Evolutionary conservation across 2,113 vertebrate species (phyloP).

Genomic region (Thomomys bottae): DNA sequence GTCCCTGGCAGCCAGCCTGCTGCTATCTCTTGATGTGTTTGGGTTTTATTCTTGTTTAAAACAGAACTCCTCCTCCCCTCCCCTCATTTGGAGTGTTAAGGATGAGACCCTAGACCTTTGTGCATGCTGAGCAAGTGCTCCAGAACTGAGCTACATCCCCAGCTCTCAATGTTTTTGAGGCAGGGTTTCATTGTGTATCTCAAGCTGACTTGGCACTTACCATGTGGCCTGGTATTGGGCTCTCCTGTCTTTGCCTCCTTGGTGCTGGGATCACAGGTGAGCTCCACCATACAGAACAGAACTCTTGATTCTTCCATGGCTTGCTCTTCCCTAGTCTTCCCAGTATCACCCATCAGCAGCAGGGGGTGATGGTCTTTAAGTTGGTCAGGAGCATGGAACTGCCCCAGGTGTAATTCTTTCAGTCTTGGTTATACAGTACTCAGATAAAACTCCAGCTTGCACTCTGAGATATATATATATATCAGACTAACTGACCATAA

Average conservation of each 20-base stretch:
- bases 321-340: background rate
- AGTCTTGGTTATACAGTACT: background rate
- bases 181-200: too few species aligned
- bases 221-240: background rate
- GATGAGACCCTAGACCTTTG: too few species aligned
- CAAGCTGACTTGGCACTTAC: background rate
- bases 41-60: background rate
- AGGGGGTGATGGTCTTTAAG: background rate
- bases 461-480: background rate
- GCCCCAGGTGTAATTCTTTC: background rate
- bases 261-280: background rate
- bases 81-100: too few species aligned
- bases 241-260: background rate
- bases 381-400: background rate
- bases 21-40: background rate
- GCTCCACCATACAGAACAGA: background rate
- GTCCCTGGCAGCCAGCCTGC: background rate
- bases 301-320: background rate
- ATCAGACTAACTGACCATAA: background rate
- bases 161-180: too few species aligned
- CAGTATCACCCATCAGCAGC: too few species aligned
- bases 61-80: background rate
- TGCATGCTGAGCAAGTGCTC: too few species aligned
- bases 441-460: background rate
- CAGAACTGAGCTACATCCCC: too few species aligned